Conservation (phyloP, 2,797 vertebrate genomes). For the Kryptopterus vitreolus region DNA sequence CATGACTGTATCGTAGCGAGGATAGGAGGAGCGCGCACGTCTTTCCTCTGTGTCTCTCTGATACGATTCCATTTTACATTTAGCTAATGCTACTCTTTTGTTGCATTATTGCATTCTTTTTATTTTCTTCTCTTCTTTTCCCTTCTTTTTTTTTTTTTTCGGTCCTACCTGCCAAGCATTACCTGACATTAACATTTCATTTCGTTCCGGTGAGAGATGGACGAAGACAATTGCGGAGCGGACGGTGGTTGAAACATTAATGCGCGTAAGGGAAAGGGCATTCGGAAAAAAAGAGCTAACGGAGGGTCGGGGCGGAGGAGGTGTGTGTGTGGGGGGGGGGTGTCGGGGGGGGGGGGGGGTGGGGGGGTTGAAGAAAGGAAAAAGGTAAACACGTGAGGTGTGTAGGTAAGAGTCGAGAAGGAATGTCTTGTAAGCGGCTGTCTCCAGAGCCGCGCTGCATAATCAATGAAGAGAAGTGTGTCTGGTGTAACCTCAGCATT, state of each 20-base stretch:
- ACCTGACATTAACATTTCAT: conserved; percentile 45
- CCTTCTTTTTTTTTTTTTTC: background rate
- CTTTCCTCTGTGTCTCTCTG: conserved; percentile 6
- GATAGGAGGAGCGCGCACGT: conserved; percentile 20
- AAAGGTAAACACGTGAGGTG: conserved; percentile 58
- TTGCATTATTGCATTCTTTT: background rate
- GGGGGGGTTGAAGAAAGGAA: conserved; percentile 54
- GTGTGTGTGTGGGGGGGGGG: background rate
- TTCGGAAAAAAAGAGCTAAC: conserved; percentile 15
- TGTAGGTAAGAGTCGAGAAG: conserved; percentile 57
- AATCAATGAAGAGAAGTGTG: conserved; percentile 77
- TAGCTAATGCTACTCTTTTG: background rate
- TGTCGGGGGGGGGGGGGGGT: background rate
- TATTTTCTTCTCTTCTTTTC: background rate
- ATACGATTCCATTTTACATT: background rate
- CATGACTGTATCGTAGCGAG: conserved; percentile 2
- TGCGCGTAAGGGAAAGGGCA: conserved; percentile 28
- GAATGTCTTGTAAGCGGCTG: conserved; percentile 71
- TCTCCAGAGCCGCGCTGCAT: conserved; percentile 71
- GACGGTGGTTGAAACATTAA: conserved; percentile 48
- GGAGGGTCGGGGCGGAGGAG: background rate
- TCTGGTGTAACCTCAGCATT: conserved; percentile 67
- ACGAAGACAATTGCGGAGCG: conserved; percentile 14
- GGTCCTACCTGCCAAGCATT: background rate
- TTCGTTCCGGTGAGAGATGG: conserved; percentile 30